phyloP scores from a whole-genome alignment of 2,888 invertebrate species.

The Fragum whitleyi region DNA sequence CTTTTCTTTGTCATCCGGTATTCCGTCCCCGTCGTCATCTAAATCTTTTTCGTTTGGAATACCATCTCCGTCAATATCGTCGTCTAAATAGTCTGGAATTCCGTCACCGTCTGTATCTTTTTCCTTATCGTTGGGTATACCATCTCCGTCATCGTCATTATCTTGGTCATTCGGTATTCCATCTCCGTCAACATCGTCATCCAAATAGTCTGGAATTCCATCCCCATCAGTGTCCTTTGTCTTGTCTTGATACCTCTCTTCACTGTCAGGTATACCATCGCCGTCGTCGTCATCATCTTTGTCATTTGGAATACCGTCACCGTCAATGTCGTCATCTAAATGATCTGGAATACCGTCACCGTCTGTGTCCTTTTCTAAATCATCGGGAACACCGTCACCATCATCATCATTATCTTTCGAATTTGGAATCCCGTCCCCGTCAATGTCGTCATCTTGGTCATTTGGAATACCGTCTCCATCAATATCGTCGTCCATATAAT shows the following conservation, averaged over 20 bases:
- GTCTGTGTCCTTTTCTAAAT: conserved; percentile 74
- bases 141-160: conserved; percentile 80
- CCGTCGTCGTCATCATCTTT: conserved; percentile 68
- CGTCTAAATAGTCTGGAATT: conserved; percentile 72
- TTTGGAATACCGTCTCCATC: conserved; percentile 79
- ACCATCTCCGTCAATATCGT: conserved; percentile 79
- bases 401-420: conserved; percentile 74
- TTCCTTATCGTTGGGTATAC: conserved; percentile 75
- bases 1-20: conserved; percentile 72
- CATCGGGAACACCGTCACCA: conserved; percentile 78
- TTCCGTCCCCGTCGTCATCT: conserved; percentile 71
- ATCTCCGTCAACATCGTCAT: conserved; percentile 78
- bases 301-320: conserved; percentile 74
- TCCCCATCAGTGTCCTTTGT: conserved; percentile 74
- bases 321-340: conserved; percentile 70
- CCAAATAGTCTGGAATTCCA: conserved; percentile 74
- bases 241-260: conserved; percentile 37
- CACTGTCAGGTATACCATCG: conserved; percentile 52
- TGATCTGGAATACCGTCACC: conserved; percentile 79
- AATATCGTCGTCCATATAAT: conserved; percentile 76
- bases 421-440: conserved; percentile 80
- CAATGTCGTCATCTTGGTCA: conserved; percentile 73
- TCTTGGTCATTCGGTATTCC: conserved; percentile 79
- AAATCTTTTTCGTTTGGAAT: conserved; percentile 75
- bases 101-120: conserved; percentile 73